Evolutionary conservation across 1,140 invertebrate genomes (phyloP), one percentile per base, ranked within the genome.

Genomic region (Aphaenogaster rudis): DNA sequence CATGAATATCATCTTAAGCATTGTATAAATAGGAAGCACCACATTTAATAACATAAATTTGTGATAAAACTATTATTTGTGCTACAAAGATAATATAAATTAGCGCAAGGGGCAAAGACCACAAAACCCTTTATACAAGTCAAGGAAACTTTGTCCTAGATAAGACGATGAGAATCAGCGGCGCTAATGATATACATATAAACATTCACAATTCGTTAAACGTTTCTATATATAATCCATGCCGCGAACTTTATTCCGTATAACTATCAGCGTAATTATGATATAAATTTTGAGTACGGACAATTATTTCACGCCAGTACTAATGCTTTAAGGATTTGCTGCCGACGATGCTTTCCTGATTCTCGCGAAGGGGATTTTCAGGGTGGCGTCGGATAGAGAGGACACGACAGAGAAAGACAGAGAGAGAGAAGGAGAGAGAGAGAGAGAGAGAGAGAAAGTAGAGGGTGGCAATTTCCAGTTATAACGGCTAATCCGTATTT

Each of bases 401-500:
- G 64, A 54, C 9, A 36, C 77, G 17, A 52, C 64, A 79, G 42
- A 69, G n/a, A 78, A 13, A 48, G 54, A 50, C 2, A n/a, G 71
- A 63, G 50, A 59, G 36, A 57, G 13, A 33, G n/a, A 17, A 63
- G 57, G 61, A 77, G 64, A 59, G 66, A n/a, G n/a, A n/a, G n/a
- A n/a, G n/a, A 76, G 80, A 67, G 57, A 45, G 52, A 76, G 59
- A 78, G 81, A 52, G 88, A 78, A 11, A 85, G 59, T 92, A 91
- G 92, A 91, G 91, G 93, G 92, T 93, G 93, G 94, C 93, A 95
- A 95, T 95, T 95, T 94, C 93, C 93, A 95, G 94, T 95, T 95
- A 95, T 95, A 94, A 95, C 93, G 93, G 92, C 95, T 95, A 95
- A 95, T 95, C 95, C 94, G 94, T 94, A 95, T 95, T 95, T 95